Base-by-base conservation (phyloP, 1,140 invertebrate genomes). In the Anastrepha obliqua region DNA sequence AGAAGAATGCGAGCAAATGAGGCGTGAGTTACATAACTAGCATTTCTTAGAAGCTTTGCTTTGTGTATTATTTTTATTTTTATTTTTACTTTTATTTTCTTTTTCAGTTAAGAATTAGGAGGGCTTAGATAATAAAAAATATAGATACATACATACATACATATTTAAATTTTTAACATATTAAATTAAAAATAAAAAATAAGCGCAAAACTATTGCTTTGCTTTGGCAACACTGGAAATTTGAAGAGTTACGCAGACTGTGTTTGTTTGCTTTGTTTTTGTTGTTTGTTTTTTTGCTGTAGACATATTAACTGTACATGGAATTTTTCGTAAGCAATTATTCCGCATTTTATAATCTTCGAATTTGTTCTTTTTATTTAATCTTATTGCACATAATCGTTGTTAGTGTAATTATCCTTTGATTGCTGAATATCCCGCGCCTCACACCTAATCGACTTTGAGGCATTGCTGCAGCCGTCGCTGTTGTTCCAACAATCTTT, bases 381-480 rank as follows among this genome's bases (percentile, higher is more conserved):
- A 29, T 62, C 44, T 86, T 92, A 92, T 92, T 92, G 91, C 91
- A 92, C 91, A 91, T 89, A 65, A 86, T 90, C 89, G 89, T 91
- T 92, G 90, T 91, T 90, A 86, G 85, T 89, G 88, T 85, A n/a
- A 20, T 81, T 58, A 13, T 58, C 20, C 15, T 13, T 20, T 55
- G 2, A 5, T 62, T 15, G 60, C 15, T 29, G 29, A 29, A 29
- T 62, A 39, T 47, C 39, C 13, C 15, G 13, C 44, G 13, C 6
- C 13, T 29, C 47, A 17, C 59, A 44, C 8, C 29, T 67, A 70
- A 70, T 87, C 64, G 47, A 70, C 64, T n/a, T 51, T 29, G 29
- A 65, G 42, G 9, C 60, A 42, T 62, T 87, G 55, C 65, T 87
- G 70, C 47, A 74, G 67, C 44, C 70, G 20, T 20, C 58, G 62